A percentile compares a stretch with the other conserved stretches of the same genome.
phyloP scores from a whole-genome alignment of 2,113 vertebrate species.

The Scalopus aquaticus region DNA sequence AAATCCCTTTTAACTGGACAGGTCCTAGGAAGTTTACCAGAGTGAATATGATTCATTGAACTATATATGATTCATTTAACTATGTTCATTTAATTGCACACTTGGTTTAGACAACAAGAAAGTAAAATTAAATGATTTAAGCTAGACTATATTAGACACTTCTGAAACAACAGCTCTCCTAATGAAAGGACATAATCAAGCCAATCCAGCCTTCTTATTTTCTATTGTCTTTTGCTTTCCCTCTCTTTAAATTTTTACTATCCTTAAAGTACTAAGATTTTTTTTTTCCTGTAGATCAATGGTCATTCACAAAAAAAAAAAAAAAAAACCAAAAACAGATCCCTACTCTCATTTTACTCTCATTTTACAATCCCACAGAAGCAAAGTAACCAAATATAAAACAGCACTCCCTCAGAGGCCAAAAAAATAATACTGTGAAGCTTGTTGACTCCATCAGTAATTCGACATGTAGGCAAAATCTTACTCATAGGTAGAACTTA shows the following conservation, averaged over 20 bases:
- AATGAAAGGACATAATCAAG: background rate
- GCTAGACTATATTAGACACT: background rate
- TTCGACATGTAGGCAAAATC: background rate
- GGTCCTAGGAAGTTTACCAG: background rate
- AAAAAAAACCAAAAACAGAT: background rate
- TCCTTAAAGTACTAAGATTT: background rate
- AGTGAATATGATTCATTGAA: background rate
- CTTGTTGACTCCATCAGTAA: background rate
- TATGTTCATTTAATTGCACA: background rate
- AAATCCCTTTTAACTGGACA: background rate
- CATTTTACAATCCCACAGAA: background rate
- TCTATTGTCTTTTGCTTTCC: no score
- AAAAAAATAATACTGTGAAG: background rate
- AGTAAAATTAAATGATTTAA: conserved; percentile 38
- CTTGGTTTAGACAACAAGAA: conserved; percentile 23
- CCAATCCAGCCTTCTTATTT: background rate
- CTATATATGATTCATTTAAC: background rate
- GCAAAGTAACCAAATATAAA: background rate
- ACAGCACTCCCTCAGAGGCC: background rate
- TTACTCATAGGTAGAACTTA: background rate
- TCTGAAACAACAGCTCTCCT: conserved; percentile 23
- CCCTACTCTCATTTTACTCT: background rate
- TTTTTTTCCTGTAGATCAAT: background rate
- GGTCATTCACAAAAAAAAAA: no score
- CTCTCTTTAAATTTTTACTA: conserved; percentile 17